Percentiles rank a stretch among this genome's conserved stretches.
Evolutionary conservation across 2,888 invertebrate species (phyloP).

Genomic region (Pollenia amentaria): DNA sequence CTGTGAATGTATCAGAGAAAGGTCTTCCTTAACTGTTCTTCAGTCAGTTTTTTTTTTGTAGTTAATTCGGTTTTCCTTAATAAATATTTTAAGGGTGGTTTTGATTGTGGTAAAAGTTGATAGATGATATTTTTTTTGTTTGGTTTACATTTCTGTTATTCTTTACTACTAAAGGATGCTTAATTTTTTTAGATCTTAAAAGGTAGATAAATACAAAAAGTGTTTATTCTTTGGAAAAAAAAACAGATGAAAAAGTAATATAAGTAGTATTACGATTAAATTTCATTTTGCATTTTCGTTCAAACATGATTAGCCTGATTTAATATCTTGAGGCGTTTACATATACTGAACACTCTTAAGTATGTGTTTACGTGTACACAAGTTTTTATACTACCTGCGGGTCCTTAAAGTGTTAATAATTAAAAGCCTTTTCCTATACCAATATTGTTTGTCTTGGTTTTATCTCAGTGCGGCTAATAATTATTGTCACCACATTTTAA

Average conservation of each 20-base stretch:
- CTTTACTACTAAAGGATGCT: conserved; percentile 49
- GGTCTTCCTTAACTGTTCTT: conserved; percentile 49
- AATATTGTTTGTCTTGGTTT: conserved; percentile 11
- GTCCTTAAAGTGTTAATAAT: conserved; percentile 58
- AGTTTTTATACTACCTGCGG: conserved; percentile 48
- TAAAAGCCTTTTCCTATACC: conserved; percentile 29
- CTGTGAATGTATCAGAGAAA: conserved; percentile 53
- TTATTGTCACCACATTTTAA: conserved; percentile 66
- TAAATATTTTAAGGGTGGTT: conserved; percentile 68
- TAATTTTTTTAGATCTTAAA: conserved; percentile 36
- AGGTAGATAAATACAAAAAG: conserved; percentile 53
- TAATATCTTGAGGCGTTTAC: conserved; percentile 39
- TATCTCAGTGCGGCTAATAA: conserved; percentile 47
- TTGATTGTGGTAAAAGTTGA: conserved; percentile 72
- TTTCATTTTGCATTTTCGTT: conserved; percentile 54
- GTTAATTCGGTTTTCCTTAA: conserved; percentile 59
- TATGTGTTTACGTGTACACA: neutral
- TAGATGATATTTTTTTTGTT: conserved; percentile 61
- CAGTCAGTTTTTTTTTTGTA: conserved; percentile 25
- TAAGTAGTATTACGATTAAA: conserved; percentile 38
- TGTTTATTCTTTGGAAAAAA: conserved; percentile 10
- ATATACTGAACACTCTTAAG: neutral
- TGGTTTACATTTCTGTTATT: conserved; percentile 29
- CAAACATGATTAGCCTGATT: conserved; percentile 54
- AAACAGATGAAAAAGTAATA: neutral